phyloP scores from a whole-genome alignment of 2,888 invertebrate genomes.

The Sphaerophoria taeniata region DNA sequence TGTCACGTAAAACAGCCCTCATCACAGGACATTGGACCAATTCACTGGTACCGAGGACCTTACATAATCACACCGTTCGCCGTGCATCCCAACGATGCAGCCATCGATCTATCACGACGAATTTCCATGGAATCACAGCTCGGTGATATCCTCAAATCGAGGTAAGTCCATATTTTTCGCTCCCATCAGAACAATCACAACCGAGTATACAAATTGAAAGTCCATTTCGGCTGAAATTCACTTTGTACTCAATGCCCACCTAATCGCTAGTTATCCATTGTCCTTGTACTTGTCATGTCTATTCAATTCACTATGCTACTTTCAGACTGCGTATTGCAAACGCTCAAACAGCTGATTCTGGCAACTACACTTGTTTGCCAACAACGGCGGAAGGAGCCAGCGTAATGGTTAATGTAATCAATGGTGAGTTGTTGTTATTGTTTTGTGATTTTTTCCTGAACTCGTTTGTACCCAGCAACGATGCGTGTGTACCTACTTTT shows the following conservation, averaged over 20 bases:
- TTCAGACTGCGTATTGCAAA: slow-evolving; percentile 88
- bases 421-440: slow-evolving; percentile 85
- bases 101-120: slow-evolving; percentile 81
- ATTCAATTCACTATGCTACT: neutral
- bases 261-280: neutral
- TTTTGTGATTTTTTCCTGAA: neutral
- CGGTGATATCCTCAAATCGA: slow-evolving; percentile 89
- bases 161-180: slow-evolving; percentile 76
- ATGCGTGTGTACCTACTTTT: slow-evolving; percentile 28
- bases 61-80: slow-evolving; percentile 82
- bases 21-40: slow-evolving; percentile 87
- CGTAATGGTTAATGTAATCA: slow-evolving; percentile 94
- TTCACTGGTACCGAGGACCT: slow-evolving; percentile 88
- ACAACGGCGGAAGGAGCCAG: slow-evolving; percentile 93
- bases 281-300: slow-evolving; percentile 19
- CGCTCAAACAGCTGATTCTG: slow-evolving; percentile 90
- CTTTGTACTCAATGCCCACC: neutral
- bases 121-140: slow-evolving; percentile 82
- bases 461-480: slow-evolving; percentile 9
- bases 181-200: neutral
- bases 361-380: slow-evolving; percentile 95
- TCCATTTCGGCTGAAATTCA: slow-evolving; percentile 11
- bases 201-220: slow-evolving; percentile 12
- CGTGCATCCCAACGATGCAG: slow-evolving; percentile 81
- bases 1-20: slow-evolving; percentile 88